These are phyloP conservation scores for Mycalesis mineus DNA, from an alignment of 2,888 invertebrate species.

Conservation along the genomic window DNA sequence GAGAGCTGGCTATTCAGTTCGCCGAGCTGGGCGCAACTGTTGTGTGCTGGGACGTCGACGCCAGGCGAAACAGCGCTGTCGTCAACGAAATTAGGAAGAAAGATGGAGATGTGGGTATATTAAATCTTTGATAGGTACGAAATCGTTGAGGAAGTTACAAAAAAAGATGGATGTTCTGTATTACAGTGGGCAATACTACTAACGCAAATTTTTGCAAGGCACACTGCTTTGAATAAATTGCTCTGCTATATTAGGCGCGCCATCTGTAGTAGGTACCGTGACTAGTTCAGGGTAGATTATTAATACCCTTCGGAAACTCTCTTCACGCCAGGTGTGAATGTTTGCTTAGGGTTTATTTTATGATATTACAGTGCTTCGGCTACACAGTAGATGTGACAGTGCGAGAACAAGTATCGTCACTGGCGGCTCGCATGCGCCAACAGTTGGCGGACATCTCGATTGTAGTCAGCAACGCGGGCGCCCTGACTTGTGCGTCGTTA, in stretches of 20 bases:
- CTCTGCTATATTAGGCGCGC: too few species aligned
- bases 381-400: constrained; percentile 69
- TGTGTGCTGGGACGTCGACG: constrained; percentile 67
- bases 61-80: constrained; percentile 54
- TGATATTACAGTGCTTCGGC: constrained; percentile 52
- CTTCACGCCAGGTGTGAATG: too few species aligned
- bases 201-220: too few species aligned
- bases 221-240: too few species aligned
- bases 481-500: constrained; percentile 49
- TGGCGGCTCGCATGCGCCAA: constrained; percentile 56
- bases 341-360: too few species aligned
- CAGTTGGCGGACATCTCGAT: constrained; percentile 64
- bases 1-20: constrained; percentile 66
- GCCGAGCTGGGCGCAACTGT: constrained; percentile 70
- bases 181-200: too few species aligned
- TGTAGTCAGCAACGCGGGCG: constrained; percentile 64
- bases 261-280: too few species aligned
- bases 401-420: constrained; percentile 62
- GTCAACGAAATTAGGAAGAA: constrained; percentile 62
- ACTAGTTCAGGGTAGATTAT: too few species aligned
- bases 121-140: too few species aligned
- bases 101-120: constrained; percentile 57
- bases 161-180: too few species aligned
- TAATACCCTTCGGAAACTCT: too few species aligned
- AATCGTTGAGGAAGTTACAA: too few species aligned